Percentiles rank a stretch among this genome's conserved stretches.
These are phyloP conservation scores for Puntigrus tetrazona DNA, from an alignment of 2,113 vertebrate genomes.

Conservation along the genomic window DNA sequence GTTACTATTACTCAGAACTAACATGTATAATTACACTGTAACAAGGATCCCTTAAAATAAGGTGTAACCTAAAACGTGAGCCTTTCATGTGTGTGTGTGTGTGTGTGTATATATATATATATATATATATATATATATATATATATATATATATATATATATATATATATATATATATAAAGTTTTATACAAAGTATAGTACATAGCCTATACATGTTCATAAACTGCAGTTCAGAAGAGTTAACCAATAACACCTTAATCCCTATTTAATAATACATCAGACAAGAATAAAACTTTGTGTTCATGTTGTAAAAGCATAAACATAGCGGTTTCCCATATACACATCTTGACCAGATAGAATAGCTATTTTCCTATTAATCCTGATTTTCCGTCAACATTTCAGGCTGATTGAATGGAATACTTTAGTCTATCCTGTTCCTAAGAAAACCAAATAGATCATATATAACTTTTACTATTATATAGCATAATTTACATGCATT, in stretches of 20 bases:
- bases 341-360: not conserved
- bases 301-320: not conserved
- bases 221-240: not conserved
- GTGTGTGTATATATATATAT: too few relatives aligned
- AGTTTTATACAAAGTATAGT: too few relatives aligned
- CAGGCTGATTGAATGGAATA: not conserved
- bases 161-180: too few relatives aligned
- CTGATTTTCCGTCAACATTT: not conserved
- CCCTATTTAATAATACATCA: not conserved
- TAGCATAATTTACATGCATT: not conserved
- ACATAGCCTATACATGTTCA: not conserved
- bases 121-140: too few relatives aligned
- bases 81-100: too few relatives aligned
- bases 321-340: not conserved
- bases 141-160: too few relatives aligned
- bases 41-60: not conserved
- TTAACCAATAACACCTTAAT: not conserved
- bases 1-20: not conserved
- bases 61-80: not conserved
- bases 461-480: not conserved
- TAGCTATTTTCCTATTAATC: not conserved
- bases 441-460: not conserved
- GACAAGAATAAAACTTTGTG: not conserved
- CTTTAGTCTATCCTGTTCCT: not conserved
- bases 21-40: not conserved